phyloP scores from a whole-genome alignment of 1,140 invertebrate species.

The Microplitis demolitor region DNA sequence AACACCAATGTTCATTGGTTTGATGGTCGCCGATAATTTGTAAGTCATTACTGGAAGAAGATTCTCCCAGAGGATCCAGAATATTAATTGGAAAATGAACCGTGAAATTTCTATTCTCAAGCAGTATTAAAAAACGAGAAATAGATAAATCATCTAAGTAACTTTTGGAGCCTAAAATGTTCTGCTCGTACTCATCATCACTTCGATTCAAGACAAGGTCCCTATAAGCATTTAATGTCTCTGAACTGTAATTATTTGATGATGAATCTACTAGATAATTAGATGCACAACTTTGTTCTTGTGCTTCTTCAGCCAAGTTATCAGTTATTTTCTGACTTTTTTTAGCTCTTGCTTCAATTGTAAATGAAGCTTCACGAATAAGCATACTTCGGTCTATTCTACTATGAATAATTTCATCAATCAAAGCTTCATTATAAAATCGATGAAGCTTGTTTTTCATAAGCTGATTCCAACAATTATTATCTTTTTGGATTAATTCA shows the following conservation, averaged over 20 bases:
- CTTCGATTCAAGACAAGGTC: too few relatives aligned
- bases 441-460: slow-evolving; percentile 17
- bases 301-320: not conserved
- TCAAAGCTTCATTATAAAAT: slow-evolving; percentile 28
- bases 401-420: slow-evolving; percentile 32
- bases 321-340: slow-evolving; percentile 10
- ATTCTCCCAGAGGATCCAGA: not conserved
- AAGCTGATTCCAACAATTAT: slow-evolving; percentile 22
- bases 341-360: slow-evolving; percentile 9
- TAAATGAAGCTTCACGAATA: slow-evolving; percentile 28
- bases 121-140: too few relatives aligned
- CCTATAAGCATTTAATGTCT: too few relatives aligned
- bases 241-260: too few relatives aligned
- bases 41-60: not conserved
- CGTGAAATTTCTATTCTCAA: too few relatives aligned
- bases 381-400: slow-evolving; percentile 27
- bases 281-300: too few relatives aligned
- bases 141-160: too few relatives aligned
- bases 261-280: too few relatives aligned
- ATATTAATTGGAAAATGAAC: too few relatives aligned
- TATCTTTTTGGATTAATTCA: slow-evolving; percentile 7
- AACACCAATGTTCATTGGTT: slow-evolving; percentile 14
- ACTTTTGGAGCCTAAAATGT: too few relatives aligned
- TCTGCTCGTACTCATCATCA: too few relatives aligned
- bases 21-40: slow-evolving; percentile 16